Percentiles rank a stretch among this genome's conserved stretches.
These are phyloP conservation scores for Cheilosia vulpina DNA, from an alignment of 2,888 invertebrate species.

Conservation along the genomic window DNA sequence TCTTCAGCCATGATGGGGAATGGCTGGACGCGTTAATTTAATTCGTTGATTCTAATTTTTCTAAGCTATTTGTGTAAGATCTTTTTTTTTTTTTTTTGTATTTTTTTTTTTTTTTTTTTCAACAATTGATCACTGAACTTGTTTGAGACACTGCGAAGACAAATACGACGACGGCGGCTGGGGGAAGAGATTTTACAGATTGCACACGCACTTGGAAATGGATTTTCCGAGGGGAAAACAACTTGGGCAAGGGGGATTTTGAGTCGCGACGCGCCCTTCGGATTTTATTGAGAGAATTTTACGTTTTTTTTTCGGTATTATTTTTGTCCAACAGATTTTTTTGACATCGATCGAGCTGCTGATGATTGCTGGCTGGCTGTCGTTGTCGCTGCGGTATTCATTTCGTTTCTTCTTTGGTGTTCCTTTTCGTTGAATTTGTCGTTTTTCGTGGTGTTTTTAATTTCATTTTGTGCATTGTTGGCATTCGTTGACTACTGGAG, in stretches of 20 bases:
- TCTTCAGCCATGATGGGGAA: slow-evolving; percentile 90
- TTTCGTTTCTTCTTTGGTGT: slow-evolving; percentile 57
- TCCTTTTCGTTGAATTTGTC: slow-evolving; percentile 57
- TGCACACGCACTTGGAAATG: slow-evolving; percentile 55
- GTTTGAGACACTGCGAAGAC: slow-evolving; percentile 60
- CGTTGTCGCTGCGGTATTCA: slow-evolving; percentile 71
- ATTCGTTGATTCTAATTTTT: slow-evolving; percentile 42
- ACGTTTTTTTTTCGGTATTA: slow-evolving; percentile 33
- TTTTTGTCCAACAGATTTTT: slow-evolving; percentile 59
- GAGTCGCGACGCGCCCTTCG: slow-evolving; percentile 36
- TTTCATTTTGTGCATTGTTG: slow-evolving; percentile 2
- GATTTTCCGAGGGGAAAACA: slow-evolving; percentile 21
- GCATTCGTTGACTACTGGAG: slow-evolving; percentile 17
- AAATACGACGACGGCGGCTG: slow-evolving; percentile 27
- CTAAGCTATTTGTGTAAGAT: slow-evolving; percentile 9
- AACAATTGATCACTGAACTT: slow-evolving; percentile 65
- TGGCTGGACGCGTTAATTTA: slow-evolving; percentile 67
- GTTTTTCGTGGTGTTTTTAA: slow-evolving; percentile 29
- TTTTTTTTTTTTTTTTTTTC: slow-evolving; percentile 26
- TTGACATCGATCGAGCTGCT: slow-evolving; percentile 72
- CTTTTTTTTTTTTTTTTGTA: slow-evolving; percentile 26
- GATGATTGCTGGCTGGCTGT: slow-evolving; percentile 72
- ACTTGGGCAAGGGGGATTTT: slow-evolving; percentile 26
- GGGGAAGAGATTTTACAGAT: slow-evolving; percentile 42
- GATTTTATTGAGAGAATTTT: slow-evolving; percentile 31